Percentiles rank a stretch among this genome's conserved stretches.
These are phyloP conservation scores for Thera britannica DNA, from an alignment of 2,888 invertebrate genomes.

Conservation along the genomic window DNA sequence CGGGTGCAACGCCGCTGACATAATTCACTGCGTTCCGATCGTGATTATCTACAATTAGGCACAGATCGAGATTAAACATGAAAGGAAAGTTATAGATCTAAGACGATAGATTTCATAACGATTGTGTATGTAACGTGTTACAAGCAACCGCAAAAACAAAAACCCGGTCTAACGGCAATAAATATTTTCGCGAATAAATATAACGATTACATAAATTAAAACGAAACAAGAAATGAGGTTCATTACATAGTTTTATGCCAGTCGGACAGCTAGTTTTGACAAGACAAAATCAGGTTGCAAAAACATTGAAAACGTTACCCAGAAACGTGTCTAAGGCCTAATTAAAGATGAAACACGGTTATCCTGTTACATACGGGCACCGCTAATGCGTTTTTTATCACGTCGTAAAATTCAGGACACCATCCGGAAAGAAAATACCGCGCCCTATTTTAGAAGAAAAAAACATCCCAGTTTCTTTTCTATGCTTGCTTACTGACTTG, in stretches of 20 bases:
- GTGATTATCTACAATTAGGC: constrained; percentile 34
- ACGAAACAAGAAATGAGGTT: constrained; percentile 42
- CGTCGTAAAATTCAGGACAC: constrained; percentile 38
- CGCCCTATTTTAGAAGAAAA: constrained; percentile 14
- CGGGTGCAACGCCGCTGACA: constrained; percentile 39
- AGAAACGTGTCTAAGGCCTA: constrained; percentile 62
- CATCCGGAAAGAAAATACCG: constrained; percentile 31
- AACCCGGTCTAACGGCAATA: constrained; percentile 36
- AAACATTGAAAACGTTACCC: constrained; percentile 60
- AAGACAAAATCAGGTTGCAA: constrained; percentile 51
- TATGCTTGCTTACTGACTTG: not conserved
- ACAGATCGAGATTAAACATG: constrained; percentile 25
- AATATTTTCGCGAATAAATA: constrained; percentile 38
- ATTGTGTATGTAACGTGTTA: constrained; percentile 14
- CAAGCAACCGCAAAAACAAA: constrained; percentile 15
- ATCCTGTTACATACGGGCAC: constrained; percentile 51
- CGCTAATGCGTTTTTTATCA: constrained; percentile 39
- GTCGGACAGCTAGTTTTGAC: constrained; percentile 31
- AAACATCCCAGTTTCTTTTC: not conserved
- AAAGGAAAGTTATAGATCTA: constrained; percentile 29
- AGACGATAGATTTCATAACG: constrained; percentile 10
- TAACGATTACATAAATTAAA: constrained; percentile 36
- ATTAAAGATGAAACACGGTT: constrained; percentile 70
- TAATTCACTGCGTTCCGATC: constrained; percentile 36
- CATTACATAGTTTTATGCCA: constrained; percentile 43